Conservation (phyloP, 2,888 invertebrate genomes). For the Noctua comes region DNA sequence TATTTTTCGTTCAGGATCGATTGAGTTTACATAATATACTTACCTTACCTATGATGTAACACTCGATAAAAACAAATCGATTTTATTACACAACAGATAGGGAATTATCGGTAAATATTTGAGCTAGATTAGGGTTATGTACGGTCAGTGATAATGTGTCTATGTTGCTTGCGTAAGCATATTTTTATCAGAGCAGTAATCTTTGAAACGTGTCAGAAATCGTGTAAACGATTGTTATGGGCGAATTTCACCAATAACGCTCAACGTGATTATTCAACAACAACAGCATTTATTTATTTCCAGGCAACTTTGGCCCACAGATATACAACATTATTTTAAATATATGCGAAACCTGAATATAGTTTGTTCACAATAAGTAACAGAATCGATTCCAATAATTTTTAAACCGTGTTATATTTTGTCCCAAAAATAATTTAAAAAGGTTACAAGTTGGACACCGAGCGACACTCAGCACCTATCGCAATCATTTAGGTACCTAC, state of each 20-base stretch:
- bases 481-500: too few relatives aligned
- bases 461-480: too few relatives aligned
- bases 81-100: slow-evolving; percentile 34
- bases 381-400: too few relatives aligned
- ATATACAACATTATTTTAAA: background rate
- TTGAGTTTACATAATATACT: slow-evolving; percentile 16
- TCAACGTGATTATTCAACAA: background rate
- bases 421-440: too few relatives aligned
- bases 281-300: too few relatives aligned
- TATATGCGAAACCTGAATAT: too few relatives aligned
- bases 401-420: too few relatives aligned
- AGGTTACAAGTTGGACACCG: too few relatives aligned
- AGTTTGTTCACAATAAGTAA: too few relatives aligned
- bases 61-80: slow-evolving; percentile 22
- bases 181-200: background rate
- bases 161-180: slow-evolving; percentile 9
- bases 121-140: slow-evolving; percentile 38
- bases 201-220: background rate
- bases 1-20: background rate
- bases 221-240: background rate
- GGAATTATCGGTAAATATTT: slow-evolving; percentile 37
- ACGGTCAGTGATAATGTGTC: slow-evolving; percentile 10
- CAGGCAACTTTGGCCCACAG: too few relatives aligned
- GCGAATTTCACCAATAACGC: background rate
- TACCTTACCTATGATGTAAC: slow-evolving; percentile 4